A percentile compares a stretch with the other conserved stretches of the same genome.
phyloP scores from a whole-genome alignment of 2,888 invertebrate species.

The Heteropelma amictum region DNA sequence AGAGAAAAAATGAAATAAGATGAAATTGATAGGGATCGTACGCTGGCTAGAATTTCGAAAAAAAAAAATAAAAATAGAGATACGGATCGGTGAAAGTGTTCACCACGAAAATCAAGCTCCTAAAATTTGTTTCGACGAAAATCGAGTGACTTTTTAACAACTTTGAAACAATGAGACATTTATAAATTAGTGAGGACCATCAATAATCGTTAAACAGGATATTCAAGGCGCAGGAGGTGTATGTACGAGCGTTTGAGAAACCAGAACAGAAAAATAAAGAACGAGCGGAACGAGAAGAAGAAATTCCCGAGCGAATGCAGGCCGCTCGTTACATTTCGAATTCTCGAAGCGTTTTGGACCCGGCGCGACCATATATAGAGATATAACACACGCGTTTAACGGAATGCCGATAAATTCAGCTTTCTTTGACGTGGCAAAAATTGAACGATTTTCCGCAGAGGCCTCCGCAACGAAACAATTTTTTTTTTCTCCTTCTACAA shows the following conservation, averaged over 20 bases:
- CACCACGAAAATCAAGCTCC: too few relatives aligned
- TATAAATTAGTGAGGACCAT: too few relatives aligned
- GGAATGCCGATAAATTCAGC: conserved; percentile 65
- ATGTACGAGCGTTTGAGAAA: neutral
- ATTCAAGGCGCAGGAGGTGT: neutral
- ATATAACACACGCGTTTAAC: conserved; percentile 53
- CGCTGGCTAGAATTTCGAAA: conserved; percentile 17
- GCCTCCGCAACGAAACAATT: neutral
- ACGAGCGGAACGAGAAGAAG: conserved; percentile 4
- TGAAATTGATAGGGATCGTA: neutral
- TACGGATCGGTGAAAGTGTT: too few relatives aligned
- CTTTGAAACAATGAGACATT: too few relatives aligned
- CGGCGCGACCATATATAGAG: conserved; percentile 41
- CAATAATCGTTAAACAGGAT: neutral
- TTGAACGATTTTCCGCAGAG: conserved; percentile 29
- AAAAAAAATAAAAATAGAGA: too few relatives aligned
- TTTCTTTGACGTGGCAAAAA: conserved; percentile 9
- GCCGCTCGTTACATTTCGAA: conserved; percentile 63
- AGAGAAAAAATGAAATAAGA: neutral
- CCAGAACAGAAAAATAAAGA: conserved; percentile 19
- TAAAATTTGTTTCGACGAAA: neutral
- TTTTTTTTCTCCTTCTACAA: too few relatives aligned
- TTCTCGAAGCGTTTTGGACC: conserved; percentile 63
- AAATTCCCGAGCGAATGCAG: conserved; percentile 39
- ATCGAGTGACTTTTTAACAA: neutral